Evolutionary conservation across 2,888 invertebrate species (phyloP).

Genomic region (Melieria picta): DNA sequence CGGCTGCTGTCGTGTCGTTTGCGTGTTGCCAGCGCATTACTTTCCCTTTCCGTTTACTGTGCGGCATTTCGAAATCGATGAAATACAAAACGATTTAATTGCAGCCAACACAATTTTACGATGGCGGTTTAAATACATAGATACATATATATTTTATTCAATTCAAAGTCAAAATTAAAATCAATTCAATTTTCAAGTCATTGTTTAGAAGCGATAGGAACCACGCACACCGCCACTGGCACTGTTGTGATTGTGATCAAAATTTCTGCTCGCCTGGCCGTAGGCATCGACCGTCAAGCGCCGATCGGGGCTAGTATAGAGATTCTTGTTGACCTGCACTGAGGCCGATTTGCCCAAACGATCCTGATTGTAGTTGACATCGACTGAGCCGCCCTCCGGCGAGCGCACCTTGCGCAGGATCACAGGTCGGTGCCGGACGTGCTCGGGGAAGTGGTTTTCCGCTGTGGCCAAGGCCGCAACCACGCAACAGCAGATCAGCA

Average conservation of each 20-base stretch:
- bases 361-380: constrained; percentile 21
- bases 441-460: not conserved
- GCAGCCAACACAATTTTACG: not conserved
- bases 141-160: constrained; percentile 2
- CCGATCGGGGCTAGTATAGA: constrained; percentile 28
- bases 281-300: constrained; percentile 35
- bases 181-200: not conserved
- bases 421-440: not conserved
- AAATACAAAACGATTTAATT: not conserved
- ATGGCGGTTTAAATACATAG: not conserved
- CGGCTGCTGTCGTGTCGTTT: not conserved
- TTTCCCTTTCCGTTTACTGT: constrained; percentile 6
- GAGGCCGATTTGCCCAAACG: constrained; percentile 26
- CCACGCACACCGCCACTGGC: constrained; percentile 26
- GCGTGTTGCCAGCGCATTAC: constrained; percentile 7
- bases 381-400: constrained; percentile 21
- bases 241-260: constrained; percentile 32
- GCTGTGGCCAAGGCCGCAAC: constrained; percentile 1
- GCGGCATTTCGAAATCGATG: constrained; percentile 1
- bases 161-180: not conserved
- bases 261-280: constrained; percentile 32
- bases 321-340: constrained; percentile 29
- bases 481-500: not conserved
- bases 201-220: constrained; percentile 24
- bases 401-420: constrained; percentile 19